Evolutionary conservation across 2,797 vertebrate genomes (phyloP), one percentile per base, ranked within the genome.

Genomic region (Enteromius fasciolatus): DNA sequence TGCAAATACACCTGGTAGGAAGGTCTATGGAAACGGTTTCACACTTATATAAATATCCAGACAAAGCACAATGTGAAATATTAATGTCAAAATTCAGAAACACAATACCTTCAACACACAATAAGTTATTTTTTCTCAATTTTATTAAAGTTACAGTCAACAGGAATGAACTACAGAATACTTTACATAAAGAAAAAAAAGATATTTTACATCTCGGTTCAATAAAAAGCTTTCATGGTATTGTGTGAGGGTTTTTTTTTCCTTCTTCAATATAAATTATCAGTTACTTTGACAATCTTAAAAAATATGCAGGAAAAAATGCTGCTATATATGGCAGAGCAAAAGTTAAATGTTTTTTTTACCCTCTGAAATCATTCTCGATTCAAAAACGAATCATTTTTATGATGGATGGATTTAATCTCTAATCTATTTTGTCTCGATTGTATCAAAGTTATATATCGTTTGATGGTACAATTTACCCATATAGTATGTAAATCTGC

Each of bases 31-130:
- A 90, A 87, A 93, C 85, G 33, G 67, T 93, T 83, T 85, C 67
- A 81, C 79, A 76, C 75, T 82, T 93, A 95, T 93, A 94, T 93
- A 89, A 92, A 73, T 89, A 94, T 80, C 90, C 89, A 92, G 93
- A 94, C 90, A 92, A 95, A 97, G 95, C 96, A 91, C 91, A 90
- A 94, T 92, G 94, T 93, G 90, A 95, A 93, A 80, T 70, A 84
- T 87, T 59, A 77, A 76, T 85, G 41, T 83, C 73, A 52, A 82
- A 46, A 84, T 39, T 78, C 69, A 68, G 63, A 68, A 83, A 69
- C 68, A 36, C 41, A 61, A 14, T 81, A 81, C 82, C 67, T 77
- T 70, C 67, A 84, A 87, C 80, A 80, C 52, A 82, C 50, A 74
- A 70, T 59, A 64, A 82, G 63, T 66, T 54, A 80, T 85, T 83